These are phyloP conservation scores for Nerophis lumbriciformis DNA, from an alignment of 2,113 vertebrate species.

Conservation along the genomic window DNA sequence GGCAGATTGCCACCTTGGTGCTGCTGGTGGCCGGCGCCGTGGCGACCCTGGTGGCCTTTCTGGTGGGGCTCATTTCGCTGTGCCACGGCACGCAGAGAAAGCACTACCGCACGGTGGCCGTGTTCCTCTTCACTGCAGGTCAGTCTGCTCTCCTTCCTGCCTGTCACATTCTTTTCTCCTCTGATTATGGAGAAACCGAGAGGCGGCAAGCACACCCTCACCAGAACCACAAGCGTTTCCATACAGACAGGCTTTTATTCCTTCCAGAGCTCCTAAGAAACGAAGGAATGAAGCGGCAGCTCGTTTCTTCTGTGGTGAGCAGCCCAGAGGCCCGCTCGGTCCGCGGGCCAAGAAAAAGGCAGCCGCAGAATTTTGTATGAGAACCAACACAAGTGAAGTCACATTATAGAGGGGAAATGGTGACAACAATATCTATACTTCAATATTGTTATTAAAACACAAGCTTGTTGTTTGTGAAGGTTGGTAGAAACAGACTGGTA, in stretches of 20 bases:
- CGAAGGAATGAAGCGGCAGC: constrained; percentile 27
- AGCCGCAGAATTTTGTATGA: constrained; percentile 54
- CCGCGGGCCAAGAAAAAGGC: constrained; percentile 46
- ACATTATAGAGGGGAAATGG: constrained; percentile 13
- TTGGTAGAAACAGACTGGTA: constrained; percentile 12
- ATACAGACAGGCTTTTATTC: constrained; percentile 17
- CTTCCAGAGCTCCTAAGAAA: constrained; percentile 22
- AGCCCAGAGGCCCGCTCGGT: constrained; percentile 32
- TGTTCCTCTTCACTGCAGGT: constrained; percentile 79
- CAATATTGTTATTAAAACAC: constrained; percentile 23
- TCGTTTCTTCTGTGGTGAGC: constrained; percentile 49
- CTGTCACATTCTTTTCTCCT: not conserved
- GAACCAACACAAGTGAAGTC: constrained; percentile 48
- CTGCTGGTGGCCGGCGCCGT: constrained; percentile 69
- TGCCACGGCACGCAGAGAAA: constrained; percentile 70
- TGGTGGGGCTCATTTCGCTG: constrained; percentile 72
- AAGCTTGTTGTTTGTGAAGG: not conserved
- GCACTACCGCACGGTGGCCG: constrained; percentile 71
- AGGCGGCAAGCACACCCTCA: not conserved
- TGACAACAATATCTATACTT: constrained; percentile 19
- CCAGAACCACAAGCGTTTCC: constrained; percentile 36
- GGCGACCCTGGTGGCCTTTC: constrained; percentile 69
- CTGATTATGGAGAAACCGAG: constrained; percentile 3
- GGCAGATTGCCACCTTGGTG: constrained; percentile 79
- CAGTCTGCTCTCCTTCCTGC: constrained; percentile 9